phyloP scores from a whole-genome alignment of 1,140 invertebrate species.

The Scylla paramamosain region DNA sequence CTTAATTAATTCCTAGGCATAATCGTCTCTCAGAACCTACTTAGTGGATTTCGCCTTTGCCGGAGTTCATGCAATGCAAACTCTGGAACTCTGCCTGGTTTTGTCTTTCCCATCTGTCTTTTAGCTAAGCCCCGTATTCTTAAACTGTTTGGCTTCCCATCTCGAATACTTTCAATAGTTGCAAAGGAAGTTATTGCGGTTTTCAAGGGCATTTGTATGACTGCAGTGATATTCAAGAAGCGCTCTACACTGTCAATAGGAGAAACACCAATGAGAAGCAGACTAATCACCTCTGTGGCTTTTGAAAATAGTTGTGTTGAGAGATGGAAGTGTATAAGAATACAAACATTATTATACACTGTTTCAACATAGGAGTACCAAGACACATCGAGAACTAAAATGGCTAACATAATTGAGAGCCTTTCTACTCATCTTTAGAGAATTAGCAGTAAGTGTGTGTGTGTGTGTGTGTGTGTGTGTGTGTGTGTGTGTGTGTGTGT shows the following conservation, averaged over 20 bases:
- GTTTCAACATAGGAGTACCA: neutral
- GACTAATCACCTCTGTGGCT: neutral
- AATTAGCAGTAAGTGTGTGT: neutral
- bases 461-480: slow-evolving; percentile 29
- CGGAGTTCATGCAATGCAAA: too few species aligned
- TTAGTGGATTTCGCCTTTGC: too few species aligned
- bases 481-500: slow-evolving; percentile 29
- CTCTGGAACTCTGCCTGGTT: too few species aligned
- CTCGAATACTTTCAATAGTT: too few species aligned
- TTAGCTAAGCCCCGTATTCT: too few species aligned
- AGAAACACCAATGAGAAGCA: neutral
- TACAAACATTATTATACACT: neutral
- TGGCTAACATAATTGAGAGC: neutral
- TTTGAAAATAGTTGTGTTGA: neutral
- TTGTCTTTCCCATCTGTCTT: too few species aligned
- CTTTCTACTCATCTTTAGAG: neutral
- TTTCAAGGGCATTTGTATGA: too few species aligned
- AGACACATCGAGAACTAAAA: neutral
- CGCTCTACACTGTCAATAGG: neutral
- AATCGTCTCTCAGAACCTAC: too few species aligned
- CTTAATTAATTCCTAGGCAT: too few species aligned
- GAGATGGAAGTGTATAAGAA: neutral
- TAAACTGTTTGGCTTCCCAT: too few species aligned
- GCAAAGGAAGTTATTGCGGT: too few species aligned
- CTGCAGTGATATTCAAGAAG: too few species aligned